Base-by-base conservation (phyloP, 2,113 vertebrate species). In the Scatophagus argus region DNA sequence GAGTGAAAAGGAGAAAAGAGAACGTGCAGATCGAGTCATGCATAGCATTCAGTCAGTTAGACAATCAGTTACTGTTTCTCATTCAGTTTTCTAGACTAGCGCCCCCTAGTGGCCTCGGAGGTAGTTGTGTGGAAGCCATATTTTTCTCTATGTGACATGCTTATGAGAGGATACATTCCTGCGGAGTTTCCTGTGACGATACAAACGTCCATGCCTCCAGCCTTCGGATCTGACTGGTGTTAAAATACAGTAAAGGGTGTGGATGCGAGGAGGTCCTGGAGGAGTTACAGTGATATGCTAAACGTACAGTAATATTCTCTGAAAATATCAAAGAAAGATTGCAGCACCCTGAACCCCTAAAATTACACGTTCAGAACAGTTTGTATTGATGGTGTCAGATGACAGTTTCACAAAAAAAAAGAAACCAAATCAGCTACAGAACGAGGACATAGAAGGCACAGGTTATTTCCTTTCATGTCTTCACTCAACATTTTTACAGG, bases 11-110 rank as follows among this genome's bases (percentile, higher is more conserved):
- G 78, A 70, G 49, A 81, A 85, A 82, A 85, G 75, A 87, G 79
- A 89, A 86, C 94, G 86, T 94, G 94, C 94, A 92, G 81, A 92
- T 89, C 79, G 76, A 87, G 84, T 84, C 93, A 94, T 95, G 94
- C 94, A 93, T 91, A 89, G 89, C 87, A 92, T 93, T 93, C 88
- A 84, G 89, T 90, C 84, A 70, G 79, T 80, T 72, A 73, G 82
- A 90, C 88, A 85, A 85, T 78, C 83, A 32, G 41, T 73, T 74
- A 83, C 68, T 65, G 73, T 76, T 86, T 88, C 81, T 85, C 79
- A 59, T 87, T 84, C 29, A 16, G 46, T 25, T 89, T 81, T 64
- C 88, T 91, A 87, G 77, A 80, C 77, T 90, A 89, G 87, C 59
- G 88, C 93, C 88, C 88, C 81, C 81, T 86, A 91, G 88, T 86